Percentiles rank a stretch among this genome's conserved stretches.
phyloP scores from a whole-genome alignment of 2,113 vertebrate genomes.

The Grus americana region DNA sequence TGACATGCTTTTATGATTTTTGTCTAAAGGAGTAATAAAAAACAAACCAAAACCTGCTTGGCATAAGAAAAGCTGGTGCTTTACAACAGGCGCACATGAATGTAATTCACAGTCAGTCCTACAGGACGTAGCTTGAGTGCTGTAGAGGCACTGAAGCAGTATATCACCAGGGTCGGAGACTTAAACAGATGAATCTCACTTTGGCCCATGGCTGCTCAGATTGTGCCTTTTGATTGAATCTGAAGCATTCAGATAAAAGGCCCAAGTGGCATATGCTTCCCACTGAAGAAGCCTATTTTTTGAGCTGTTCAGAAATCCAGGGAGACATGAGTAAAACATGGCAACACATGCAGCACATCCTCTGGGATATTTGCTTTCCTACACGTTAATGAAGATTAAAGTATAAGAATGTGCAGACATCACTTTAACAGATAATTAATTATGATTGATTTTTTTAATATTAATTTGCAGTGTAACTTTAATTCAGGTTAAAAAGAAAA shows the following conservation, averaged over 20 bases:
- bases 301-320: slow-evolving; percentile 22
- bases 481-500: slow-evolving; percentile 39
- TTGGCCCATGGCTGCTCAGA: slow-evolving; percentile 12
- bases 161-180: neutral
- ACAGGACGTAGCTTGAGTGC: neutral
- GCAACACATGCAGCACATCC: slow-evolving; percentile 46
- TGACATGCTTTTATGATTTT: neutral
- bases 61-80: neutral
- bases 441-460: slow-evolving; percentile 64
- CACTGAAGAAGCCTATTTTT: slow-evolving; percentile 12
- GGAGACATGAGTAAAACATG: slow-evolving; percentile 4
- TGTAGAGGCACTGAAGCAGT: neutral
- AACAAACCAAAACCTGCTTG: neutral
- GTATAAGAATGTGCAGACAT: slow-evolving; percentile 55
- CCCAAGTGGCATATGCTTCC: neutral
- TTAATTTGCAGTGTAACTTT: slow-evolving; percentile 52
- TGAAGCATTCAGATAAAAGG: slow-evolving; percentile 44
- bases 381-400: slow-evolving; percentile 67
- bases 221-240: slow-evolving; percentile 54
- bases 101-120: neutral
- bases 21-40: neutral
- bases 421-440: slow-evolving; percentile 68
- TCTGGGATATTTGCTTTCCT: slow-evolving; percentile 40
- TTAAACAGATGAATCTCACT: neutral
- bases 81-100: neutral